Base-by-base conservation (phyloP, 92 coral and sea anemone genomes). In the Anthopleura xanthogrammica region DNA sequence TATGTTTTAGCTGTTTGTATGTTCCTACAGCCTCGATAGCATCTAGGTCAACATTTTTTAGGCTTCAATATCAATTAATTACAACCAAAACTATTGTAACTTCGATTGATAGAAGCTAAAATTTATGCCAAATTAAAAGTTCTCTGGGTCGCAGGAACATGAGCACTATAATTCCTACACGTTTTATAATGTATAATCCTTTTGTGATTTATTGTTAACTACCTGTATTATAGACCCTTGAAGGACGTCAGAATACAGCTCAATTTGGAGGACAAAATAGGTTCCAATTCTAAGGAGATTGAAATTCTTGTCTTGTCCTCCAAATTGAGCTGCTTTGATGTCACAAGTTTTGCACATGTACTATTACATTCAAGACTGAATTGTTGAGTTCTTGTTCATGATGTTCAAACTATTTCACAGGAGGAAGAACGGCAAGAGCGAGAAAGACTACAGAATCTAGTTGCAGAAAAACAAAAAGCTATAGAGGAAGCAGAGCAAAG, bases 401-500 rank as follows among this genome's bases (percentile, higher is more conserved):
- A 70, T 75, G 41, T 66, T 29, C 56, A 54, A 41, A 57, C 80
- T 66, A 55, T 80, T 94, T 81, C 89, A 65, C 79, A 97, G 99
- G 99, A 94, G 82, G 95, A 90, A 86, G 98, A 97, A 60, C 89
- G 90, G 60, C 89, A 82, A 80, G 97, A 97, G 80, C 90, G 90
- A 70, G 92, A 92, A 80, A 91, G 94, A 52, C 93, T 97, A 80
- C 88, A 90, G 77, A 91, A 89, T 82, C 83, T 91, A 76, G 94
- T 97, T 79, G 92, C 88, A 74, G 94, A 90, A 79, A 92, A 92
- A 77, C 89, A 97, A 79, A 90, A 86, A 77, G 95, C 89, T 81
- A 72, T 97, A 56, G 95, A 94, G n/a, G 99, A 92, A 74, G 93
- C 94, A 75, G 92, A 94, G 64, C 99, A 97, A 72, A 90, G 88